Percentiles rank a stretch among this genome's conserved stretches.
These are phyloP conservation scores for Scomber colias DNA, from an alignment of 2,113 vertebrate genomes.

Conservation along the genomic window DNA sequence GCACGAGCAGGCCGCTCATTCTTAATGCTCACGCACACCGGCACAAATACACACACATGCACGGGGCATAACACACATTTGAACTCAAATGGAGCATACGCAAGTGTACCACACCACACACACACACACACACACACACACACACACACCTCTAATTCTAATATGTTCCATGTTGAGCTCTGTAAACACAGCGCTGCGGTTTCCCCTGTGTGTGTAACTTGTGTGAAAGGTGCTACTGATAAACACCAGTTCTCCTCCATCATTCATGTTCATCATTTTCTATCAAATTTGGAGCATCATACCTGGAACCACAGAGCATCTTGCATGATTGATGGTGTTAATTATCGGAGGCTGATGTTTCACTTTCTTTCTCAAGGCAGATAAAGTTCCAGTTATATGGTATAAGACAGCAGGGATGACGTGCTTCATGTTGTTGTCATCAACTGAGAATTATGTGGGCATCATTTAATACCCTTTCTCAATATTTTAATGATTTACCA, in stretches of 20 bases:
- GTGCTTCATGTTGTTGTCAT: constrained; percentile 13
- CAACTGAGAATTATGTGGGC: constrained; percentile 23
- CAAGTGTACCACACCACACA: constrained; percentile 18
- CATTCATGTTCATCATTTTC: constrained; percentile 65
- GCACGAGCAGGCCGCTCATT: constrained; percentile 74
- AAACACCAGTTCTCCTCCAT: constrained; percentile 56
- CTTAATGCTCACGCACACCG: constrained; percentile 66
- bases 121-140: constrained; percentile 20
- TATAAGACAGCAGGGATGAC: constrained; percentile 30
- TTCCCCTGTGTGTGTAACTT: constrained; percentile 47
- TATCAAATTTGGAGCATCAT: constrained; percentile 52
- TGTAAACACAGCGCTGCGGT: constrained; percentile 62
- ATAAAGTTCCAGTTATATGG: constrained; percentile 57
- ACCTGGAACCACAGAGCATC: constrained; percentile 59
- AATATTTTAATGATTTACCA: constrained; percentile 20
- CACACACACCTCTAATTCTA: constrained; percentile 43
- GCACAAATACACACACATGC: constrained; percentile 33
- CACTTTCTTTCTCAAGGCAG: constrained; percentile 61
- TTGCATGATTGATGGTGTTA: constrained; percentile 70
- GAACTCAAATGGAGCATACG: constrained; percentile 39
- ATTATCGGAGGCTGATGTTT: constrained; percentile 68
- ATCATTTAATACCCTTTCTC: constrained; percentile 13
- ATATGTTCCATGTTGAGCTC: constrained; percentile 67
- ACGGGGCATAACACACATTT: constrained; percentile 27
- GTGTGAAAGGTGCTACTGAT: constrained; percentile 45